These are phyloP conservation scores for Thelaira solivaga DNA, from an alignment of 2,888 invertebrate species.

Conservation along the genomic window DNA sequence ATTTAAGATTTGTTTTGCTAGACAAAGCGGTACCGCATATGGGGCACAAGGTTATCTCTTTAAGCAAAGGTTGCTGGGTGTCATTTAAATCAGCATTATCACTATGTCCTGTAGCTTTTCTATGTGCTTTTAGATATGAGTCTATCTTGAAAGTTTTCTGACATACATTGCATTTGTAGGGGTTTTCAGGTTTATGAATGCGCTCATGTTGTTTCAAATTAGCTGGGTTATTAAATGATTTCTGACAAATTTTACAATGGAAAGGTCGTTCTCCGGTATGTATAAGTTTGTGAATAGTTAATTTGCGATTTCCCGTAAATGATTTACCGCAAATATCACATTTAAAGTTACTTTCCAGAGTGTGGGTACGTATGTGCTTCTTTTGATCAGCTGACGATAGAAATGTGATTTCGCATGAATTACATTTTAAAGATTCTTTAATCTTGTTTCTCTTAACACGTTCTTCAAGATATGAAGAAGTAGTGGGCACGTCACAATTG, in stretches of 20 bases:
- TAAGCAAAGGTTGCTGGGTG: too few species aligned
- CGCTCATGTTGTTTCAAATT: conserved; percentile 84
- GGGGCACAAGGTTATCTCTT: too few species aligned
- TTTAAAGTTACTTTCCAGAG: conserved; percentile 80
- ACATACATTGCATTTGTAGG: conserved; percentile 67
- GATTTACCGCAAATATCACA: conserved; percentile 76
- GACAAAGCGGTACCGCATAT: too few species aligned
- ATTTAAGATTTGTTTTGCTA: too few species aligned
- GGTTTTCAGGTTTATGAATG: conserved; percentile 80
- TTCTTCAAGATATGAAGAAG: too few species aligned
- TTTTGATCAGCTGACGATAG: conserved; percentile 81
- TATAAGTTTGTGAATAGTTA: conserved; percentile 81
- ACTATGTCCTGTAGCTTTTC: too few species aligned
- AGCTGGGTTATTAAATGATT: conserved; percentile 83
- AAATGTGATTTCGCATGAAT: conserved; percentile 81
- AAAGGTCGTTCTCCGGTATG: conserved; percentile 79
- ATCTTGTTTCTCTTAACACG: too few species aligned
- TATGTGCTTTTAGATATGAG: conserved; percentile 82
- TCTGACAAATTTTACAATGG: conserved; percentile 79
- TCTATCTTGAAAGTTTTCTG: conserved; percentile 79
- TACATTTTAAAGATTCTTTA: conserved; percentile 82
- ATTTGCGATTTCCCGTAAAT: conserved; percentile 80
- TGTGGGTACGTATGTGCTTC: conserved; percentile 80
- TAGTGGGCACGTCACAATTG: too few species aligned
- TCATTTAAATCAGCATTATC: too few species aligned